Conservation (phyloP, 35 echinoderm and acorn worm genomes). For the Strongylocentrotus purpuratus region DNA sequence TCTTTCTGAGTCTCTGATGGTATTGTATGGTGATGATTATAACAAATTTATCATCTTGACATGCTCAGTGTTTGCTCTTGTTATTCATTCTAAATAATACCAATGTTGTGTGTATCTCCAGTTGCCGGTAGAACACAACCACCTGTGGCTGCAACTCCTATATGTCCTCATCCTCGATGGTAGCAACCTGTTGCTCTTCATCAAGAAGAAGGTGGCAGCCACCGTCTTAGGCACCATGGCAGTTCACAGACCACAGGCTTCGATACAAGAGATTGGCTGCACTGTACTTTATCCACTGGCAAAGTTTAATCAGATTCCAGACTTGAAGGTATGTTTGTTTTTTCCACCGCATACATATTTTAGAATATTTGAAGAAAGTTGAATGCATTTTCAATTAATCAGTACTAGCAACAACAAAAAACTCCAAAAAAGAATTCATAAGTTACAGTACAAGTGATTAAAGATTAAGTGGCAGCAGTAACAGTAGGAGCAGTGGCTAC, state of each 20-base stretch:
- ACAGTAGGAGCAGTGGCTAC: not conserved
- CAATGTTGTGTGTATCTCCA: conserved; percentile 8
- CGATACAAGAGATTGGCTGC: conserved; percentile 89
- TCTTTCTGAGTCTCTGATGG: not conserved
- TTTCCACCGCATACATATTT: not conserved
- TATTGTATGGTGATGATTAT: not conserved
- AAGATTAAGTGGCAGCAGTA: not conserved
- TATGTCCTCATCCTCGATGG: conserved; percentile 64
- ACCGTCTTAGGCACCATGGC: conserved; percentile 94
- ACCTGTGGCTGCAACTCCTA: conserved; percentile 85
- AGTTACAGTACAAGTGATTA: not conserved
- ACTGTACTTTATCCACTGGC: conserved; percentile 71
- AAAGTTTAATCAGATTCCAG: conserved; percentile 77
- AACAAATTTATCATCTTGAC: not conserved
- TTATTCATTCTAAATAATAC: not conserved
- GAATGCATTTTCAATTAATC: no score
- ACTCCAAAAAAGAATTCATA: no score
- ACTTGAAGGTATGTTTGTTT: conserved; percentile 64
- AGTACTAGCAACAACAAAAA: no score
- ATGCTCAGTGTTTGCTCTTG: not conserved
- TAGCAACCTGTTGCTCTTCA: conserved; percentile 54
- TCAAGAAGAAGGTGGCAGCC: conserved; percentile 88
- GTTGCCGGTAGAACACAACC: conserved; percentile 87
- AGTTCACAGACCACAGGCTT: conserved; percentile 61
- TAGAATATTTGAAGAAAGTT: no score